These are phyloP conservation scores for Altica lythri DNA, from an alignment of 2,888 invertebrate species.

Conservation along the genomic window DNA sequence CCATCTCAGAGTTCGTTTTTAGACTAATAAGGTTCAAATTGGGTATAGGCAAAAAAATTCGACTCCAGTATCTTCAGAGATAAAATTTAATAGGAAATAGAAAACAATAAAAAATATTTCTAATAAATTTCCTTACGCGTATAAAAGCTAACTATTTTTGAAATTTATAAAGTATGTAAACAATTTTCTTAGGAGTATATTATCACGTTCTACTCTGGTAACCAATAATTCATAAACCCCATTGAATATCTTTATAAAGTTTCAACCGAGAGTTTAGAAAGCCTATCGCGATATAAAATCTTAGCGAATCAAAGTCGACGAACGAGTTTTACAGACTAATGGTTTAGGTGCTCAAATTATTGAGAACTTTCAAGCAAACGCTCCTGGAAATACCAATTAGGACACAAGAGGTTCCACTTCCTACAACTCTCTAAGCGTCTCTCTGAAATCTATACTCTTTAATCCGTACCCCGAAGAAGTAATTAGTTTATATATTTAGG, in stretches of 20 bases:
- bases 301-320: neutral
- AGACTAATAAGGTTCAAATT: too few species aligned
- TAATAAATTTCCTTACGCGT: too few species aligned
- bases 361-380: constrained; percentile 26
- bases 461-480: constrained; percentile 33
- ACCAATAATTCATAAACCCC: neutral
- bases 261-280: too few species aligned
- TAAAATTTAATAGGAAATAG: too few species aligned
- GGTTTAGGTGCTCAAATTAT: constrained; percentile 24
- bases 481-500: constrained; percentile 36
- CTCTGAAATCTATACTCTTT: constrained; percentile 32
- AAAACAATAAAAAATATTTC: too few species aligned
- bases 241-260: neutral
- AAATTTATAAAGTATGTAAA: too few species aligned
- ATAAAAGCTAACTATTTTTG: too few species aligned
- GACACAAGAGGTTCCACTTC: constrained; percentile 30
- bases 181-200: too few species aligned
- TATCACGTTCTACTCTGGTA: too few species aligned
- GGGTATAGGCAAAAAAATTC: too few species aligned
- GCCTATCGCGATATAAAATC: constrained; percentile 4
- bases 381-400: constrained; percentile 33
- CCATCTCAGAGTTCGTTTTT: too few species aligned
- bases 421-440: constrained; percentile 21
- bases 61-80: too few species aligned
- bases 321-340: constrained; percentile 3